Base-by-base conservation (phyloP, 2,888 invertebrate genomes). In the Pseudeuparius sepicola region DNA sequence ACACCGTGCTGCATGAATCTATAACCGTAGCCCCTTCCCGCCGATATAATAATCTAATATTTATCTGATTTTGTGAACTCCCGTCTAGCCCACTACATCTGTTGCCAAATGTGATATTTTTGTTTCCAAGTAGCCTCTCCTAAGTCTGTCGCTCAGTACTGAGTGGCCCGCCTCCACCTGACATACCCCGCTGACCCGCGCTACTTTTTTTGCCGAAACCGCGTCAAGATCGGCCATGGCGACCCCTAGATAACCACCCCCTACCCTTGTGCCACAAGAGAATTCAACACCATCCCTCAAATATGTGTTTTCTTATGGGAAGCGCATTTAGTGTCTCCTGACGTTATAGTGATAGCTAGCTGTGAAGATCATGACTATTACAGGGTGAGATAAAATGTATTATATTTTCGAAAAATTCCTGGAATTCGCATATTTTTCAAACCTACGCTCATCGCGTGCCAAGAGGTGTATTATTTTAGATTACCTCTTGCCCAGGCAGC, bases 41-140 rank as follows among this genome's bases (percentile, higher is more conserved):
- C n/a, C n/a, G n/a, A n/a, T n/a, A n/a, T 42, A 43, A 47, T 48
- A 48, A 51, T 45, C 47, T 50, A 51, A 53, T 53, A 55, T 56
- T 58, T 59, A 57, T 59, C 57, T 56, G 50, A 56, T 56, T 56
- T 59, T 55, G 56, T 54, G 54, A 55, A 53, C 50, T 51, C 56
- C 56, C 53, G 59, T 59, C 59, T 56, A 54, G 55, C 52, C 55
- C 50, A 45, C 45, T 48, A 49, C 59, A 59, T 57, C 59, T 57
- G 57, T 60, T 63, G 63, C 63, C 63, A 63, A 63, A 61, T 59
- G 57, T 57, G 61, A 62, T 63, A 63, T 63, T 63, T 63, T 63
- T 60, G 61, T 61, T 59, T 49, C 55, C 47, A 53, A 52, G 53
- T 53, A 51, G 54, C 54, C 47, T 53, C 51, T 46, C 47, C 48